Evolutionary conservation across 2,113 vertebrate genomes (phyloP).

Genomic region (Sander vitreus): DNA sequence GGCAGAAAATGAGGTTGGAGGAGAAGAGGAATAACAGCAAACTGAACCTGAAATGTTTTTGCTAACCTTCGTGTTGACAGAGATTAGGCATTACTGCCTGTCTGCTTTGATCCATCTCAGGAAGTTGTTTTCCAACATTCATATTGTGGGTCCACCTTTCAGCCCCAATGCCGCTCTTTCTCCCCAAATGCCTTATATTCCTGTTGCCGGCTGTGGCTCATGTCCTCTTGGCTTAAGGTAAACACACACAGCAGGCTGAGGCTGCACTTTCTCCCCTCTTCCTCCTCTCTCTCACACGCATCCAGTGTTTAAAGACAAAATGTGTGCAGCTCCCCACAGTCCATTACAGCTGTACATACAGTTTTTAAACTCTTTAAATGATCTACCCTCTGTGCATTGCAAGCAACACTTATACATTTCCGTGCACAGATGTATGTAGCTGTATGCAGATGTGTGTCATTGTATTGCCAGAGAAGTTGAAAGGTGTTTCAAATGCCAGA

Average conservation of each 20-base stretch:
- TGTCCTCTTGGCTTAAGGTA: constrained; percentile 23
- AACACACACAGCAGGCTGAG: constrained; percentile 39
- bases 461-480: constrained; percentile 3
- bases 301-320: not conserved
- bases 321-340: constrained; percentile 11
- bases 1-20: constrained; percentile 28
- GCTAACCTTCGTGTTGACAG: constrained; percentile 35
- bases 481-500: constrained; percentile 35
- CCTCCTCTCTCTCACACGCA: not conserved
- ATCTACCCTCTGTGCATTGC: not conserved
- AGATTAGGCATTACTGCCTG: constrained; percentile 44
- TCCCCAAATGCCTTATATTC: constrained; percentile 18
- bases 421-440: constrained; percentile 13
- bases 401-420: not conserved
- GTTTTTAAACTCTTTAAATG: constrained; percentile 20
- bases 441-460: constrained; percentile 15
- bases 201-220: constrained; percentile 41
- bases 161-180: constrained; percentile 9
- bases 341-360: constrained; percentile 19
- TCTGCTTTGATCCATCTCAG: constrained; percentile 59
- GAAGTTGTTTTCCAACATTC: constrained; percentile 59
- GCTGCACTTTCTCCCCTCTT: not conserved
- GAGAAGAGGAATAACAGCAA: constrained; percentile 20
- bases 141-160: constrained; percentile 33
- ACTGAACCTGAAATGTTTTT: constrained; percentile 49